Base-by-base conservation (phyloP, 2,888 invertebrate genomes). In the Yponomeuta sedellus region DNA sequence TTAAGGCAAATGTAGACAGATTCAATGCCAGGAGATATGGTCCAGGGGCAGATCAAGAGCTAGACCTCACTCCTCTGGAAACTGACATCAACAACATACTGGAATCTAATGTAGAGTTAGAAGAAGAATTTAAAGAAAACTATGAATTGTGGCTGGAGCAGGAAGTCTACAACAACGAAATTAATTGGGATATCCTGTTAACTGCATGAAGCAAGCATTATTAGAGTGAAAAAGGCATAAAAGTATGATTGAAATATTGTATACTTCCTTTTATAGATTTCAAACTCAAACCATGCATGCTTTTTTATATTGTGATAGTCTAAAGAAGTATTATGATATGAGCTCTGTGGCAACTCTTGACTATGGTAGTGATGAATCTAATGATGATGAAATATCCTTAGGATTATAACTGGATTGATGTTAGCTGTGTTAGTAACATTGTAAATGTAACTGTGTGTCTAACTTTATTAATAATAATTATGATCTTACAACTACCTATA, bases 81-180 rank as follows among this genome's bases (percentile, higher is more conserved):
- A 96, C 96, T 70, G 96, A 96, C 78, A 92, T 97, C 66, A 95
- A 94, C 66, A 96, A 96, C 81, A 96, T 97, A 11, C 92, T 98
- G 61, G 97, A 97, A 67, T 89, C 92, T 65, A 93, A 93, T 67
- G 86, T 96, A 67, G 97, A 98, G 77, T 92, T 99, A 69, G 97
- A 97, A 12, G 97, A 97, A 65, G 97, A 97, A 81, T 98, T 98
- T 78, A 97, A 97, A 84, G 95, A 95, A 68, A 96, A 97, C 79
- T 99, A 99, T 85, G 96, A 97, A 79, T 83, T 95, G 20, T 99
- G 99, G 99, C 91, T 99, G 67, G 96, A 99, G 74, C 96, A 97
- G 81, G 99, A 99, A 92, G 99, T 99, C 25, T 98, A 96, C 84
- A 95, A 96, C 78, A 95, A 95, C 77, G 93, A 94, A 78, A 94